Conservation (phyloP, 2,888 invertebrate species). For the Sphaeridia pumilis region DNA sequence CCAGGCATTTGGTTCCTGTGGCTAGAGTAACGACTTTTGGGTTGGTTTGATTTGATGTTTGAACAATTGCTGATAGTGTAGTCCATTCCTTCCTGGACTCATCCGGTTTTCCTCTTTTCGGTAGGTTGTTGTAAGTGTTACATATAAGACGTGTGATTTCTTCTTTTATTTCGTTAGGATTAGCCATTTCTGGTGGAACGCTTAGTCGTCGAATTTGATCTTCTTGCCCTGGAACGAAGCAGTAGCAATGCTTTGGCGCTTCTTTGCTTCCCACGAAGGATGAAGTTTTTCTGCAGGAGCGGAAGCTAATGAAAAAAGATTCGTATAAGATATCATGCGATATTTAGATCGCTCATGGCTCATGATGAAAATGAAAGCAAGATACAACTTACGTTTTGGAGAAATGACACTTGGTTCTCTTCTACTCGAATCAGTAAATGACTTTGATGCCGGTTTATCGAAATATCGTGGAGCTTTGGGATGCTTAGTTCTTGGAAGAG, state of each 20-base stretch:
- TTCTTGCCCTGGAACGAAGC: constrained; percentile 33
- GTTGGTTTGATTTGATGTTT: constrained; percentile 12
- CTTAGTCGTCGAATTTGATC: constrained; percentile 26
- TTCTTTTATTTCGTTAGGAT: constrained; percentile 27
- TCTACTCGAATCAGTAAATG: neutral
- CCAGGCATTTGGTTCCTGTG: constrained; percentile 86
- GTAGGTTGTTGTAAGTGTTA: constrained; percentile 46
- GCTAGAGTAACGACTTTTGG: constrained; percentile 64
- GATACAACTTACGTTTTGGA: no score
- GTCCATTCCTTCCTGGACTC: constrained; percentile 60
- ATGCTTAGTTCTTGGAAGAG: no score
- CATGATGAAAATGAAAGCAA: no score
- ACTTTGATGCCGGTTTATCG: neutral
- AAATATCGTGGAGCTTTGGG: neutral
- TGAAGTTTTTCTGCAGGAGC: constrained; percentile 26
- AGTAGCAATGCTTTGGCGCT: constrained; percentile 22
- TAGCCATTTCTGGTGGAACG: no score
- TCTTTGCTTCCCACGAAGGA: constrained; percentile 36
- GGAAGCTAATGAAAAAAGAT: neutral
- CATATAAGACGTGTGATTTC: constrained; percentile 50
- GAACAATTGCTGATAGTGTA: constrained; percentile 59
- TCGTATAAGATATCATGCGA: neutral
- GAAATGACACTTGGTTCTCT: no score
- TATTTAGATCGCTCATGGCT: no score
- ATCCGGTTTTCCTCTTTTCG: constrained; percentile 69